Evolutionary conservation across 2,888 invertebrate species (phyloP).

Genomic region (Tiliacea aurago): DNA sequence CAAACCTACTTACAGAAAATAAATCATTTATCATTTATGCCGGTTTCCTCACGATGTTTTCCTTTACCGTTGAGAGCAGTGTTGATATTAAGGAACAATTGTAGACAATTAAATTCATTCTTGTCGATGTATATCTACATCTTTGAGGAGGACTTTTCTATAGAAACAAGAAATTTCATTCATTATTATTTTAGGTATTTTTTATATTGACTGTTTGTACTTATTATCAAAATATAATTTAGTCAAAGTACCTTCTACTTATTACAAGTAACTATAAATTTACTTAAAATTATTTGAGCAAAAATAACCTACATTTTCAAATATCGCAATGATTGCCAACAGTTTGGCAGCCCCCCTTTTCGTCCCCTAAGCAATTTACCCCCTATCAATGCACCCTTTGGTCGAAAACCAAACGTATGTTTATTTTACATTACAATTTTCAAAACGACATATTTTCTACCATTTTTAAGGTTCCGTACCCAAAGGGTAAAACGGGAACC

Average conservation of each 20-base stretch:
- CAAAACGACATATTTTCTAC: conserved; percentile 2
- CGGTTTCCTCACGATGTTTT: no score
- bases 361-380: conserved; percentile 36
- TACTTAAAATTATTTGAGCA: conserved; percentile 1
- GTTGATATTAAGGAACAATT: no score
- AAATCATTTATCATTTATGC: no score
- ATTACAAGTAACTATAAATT: not conserved
- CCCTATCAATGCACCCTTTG: conserved; percentile 42
- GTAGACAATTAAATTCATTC: not conserved
- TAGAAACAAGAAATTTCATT: no score
- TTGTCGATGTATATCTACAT: no score
- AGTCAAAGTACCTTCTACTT: not conserved
- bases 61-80: no score
- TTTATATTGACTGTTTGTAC: not conserved
- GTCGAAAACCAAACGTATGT: conserved; percentile 30
- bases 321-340: conserved; percentile 30
- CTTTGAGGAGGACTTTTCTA: no score
- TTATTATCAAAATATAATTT: not conserved
- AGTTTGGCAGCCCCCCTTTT: conserved; percentile 9
- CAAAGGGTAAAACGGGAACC: no score
- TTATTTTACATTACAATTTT: conserved; percentile 28
- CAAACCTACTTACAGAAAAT: no score
- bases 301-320: conserved; percentile 2
- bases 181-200: no score
- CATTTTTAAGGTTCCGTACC: no score